Base-by-base conservation (phyloP, 2,888 invertebrate species). In the Tiliacea citrago region DNA sequence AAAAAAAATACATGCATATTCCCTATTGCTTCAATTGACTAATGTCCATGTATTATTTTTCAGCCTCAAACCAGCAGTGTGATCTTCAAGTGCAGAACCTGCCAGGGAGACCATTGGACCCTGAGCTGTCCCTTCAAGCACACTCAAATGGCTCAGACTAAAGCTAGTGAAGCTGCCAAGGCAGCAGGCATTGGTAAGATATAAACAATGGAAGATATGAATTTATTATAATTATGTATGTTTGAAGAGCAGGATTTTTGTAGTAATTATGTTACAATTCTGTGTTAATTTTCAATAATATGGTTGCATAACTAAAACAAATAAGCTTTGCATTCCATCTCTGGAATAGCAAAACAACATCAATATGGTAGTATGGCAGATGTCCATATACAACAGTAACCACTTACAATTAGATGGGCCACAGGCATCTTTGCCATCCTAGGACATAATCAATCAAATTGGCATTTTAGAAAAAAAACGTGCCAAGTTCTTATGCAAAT, bases 91-190 rank as follows among this genome's bases (percentile, higher is more conserved):
- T 99, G 99, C 91, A 97, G 99, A 94, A 98, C 98, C 79, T 99
- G 99, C 93, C 98, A 98, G 90, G 99, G 99, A 71, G 99, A 99
- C 92, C 99, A 99, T 97, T 99, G 99, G 99, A 99, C 99, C 53
- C 98, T 99, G 58, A 98, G 98, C 91, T 99, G 99, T 97, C 99
- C 99, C 0, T 99, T 99, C 97, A 99, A 99, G 95, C 99, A 99
- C 90, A 98, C 98, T 1, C 97, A 98, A 88, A 96, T 98, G 89
- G 98, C 97, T 72, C 97, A 97, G 84, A 95, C 97, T 76, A 98
- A 97, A 92, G 97, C 95, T 47, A 93, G 86, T 79, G 96, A 96
- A 88, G 94, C 94, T 78, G 91, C 94, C 18, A 96, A 96, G 85
- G 89, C 92, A 77, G 85, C 93, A 83, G 96, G 96, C 94, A 91